Base-by-base conservation (phyloP, 2,113 vertebrate species). In the Lepidothrix coronata region DNA sequence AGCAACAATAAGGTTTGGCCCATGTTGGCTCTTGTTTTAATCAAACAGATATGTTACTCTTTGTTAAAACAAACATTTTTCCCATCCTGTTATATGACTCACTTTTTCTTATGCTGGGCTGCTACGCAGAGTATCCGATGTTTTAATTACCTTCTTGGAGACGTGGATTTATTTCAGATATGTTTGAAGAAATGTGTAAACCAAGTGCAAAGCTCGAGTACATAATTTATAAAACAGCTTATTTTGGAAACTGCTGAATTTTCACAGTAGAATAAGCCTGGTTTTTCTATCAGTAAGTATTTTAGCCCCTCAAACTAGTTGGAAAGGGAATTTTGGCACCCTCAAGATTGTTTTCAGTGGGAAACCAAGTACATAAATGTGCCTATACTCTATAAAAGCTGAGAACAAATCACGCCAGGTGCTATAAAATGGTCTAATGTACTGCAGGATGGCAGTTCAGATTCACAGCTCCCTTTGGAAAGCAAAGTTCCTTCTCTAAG, bases 61-160 rank as follows among this genome's bases (percentile, higher is more conserved):
- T 24, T 61, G 57, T 88, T 91, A 88, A 88, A 85, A 77, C 82
- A 91, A 95, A 93, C 46, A 41, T 91, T 80, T 94, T 62, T 20
- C 65, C 52, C 41, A 22, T 90, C 68, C 72, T 94, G 59, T 83
- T 90, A 9, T 6, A 83, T 86, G 85, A 92, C 75, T 97, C 92
- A 81, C 1, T 94, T 91, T 92, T 95, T 93, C 93, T 94, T 85
- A 39, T 4, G 11, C 85, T 48, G 67, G 65, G 48, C 82, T 93
- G 81, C 37, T 94, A 73, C 68, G 85, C 85, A 35, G 72, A 51
- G 41, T 89, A 61, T 61, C 63, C 66, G 71, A 4, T 90, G 75
- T 88, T 95, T 96, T 94, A 93, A 91, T 93, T 78, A 71, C 67
- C 77, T 91, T 86, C 92, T 93, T 21, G 35, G 55, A 94, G 78